Evolutionary conservation across 2,797 vertebrate species (phyloP).

Genomic region (Danio albolineatus): DNA sequence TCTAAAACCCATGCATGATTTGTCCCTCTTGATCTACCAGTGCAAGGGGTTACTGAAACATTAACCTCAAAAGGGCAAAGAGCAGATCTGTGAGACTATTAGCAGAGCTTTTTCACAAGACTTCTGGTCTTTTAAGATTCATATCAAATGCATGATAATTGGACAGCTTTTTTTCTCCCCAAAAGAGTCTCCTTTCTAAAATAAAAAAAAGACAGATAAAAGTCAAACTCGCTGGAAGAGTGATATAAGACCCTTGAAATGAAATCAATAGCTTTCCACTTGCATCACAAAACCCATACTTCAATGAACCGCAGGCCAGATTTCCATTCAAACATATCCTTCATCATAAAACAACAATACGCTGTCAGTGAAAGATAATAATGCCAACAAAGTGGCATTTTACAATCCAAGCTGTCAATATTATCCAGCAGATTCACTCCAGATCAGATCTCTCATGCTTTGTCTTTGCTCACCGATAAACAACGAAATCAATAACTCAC

Average conservation of each 20-base stretch:
- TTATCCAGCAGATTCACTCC: constrained; percentile 9
- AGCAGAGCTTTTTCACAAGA: not conserved
- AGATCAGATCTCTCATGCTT: not conserved
- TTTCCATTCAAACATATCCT: constrained; percentile 50
- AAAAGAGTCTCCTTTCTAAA: constrained; percentile 12
- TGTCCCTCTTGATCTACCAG: not conserved
- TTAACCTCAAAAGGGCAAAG: constrained; percentile 14
- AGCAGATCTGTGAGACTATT: not conserved
- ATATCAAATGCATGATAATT: constrained; percentile 25
- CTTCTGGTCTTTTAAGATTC: constrained; percentile 19
- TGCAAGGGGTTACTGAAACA: constrained; percentile 10
- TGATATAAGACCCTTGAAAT: constrained; percentile 41
- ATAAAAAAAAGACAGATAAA: constrained; percentile 18
- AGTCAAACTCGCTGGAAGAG: constrained; percentile 19
- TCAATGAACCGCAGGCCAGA: constrained; percentile 38
- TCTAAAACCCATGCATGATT: not conserved
- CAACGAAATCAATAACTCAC: constrained; percentile 25
- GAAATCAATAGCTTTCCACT: constrained; percentile 48
- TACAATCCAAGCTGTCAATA: constrained; percentile 26
- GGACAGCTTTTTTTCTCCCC: constrained; percentile 6
- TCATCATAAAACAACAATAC: constrained; percentile 44
- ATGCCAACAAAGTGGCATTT: constrained; percentile 30
- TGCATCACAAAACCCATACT: constrained; percentile 29
- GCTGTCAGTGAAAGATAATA: constrained; percentile 39
- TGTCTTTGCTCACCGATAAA: constrained; percentile 34